phyloP scores from a whole-genome alignment of 2,113 vertebrate species.

The Mohoua ochrocephala region DNA sequence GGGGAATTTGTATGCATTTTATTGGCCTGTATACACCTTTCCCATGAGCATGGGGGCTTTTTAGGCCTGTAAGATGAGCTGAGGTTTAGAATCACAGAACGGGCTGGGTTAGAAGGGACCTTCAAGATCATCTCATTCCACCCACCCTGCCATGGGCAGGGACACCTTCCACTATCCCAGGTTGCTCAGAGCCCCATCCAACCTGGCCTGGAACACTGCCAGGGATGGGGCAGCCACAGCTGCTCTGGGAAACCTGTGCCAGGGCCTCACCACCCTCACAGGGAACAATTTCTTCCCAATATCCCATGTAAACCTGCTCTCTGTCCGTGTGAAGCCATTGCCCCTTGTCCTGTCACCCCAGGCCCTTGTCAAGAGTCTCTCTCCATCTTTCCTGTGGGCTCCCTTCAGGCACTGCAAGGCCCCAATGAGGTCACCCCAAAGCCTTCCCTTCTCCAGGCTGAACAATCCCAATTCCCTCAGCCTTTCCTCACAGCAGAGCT shows the following conservation, averaged over 20 bases:
- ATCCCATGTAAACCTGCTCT: fast-evolving
- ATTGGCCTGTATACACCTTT: not conserved
- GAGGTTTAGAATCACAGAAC: not conserved
- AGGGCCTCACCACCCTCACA: not conserved
- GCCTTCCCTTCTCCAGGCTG: not conserved
- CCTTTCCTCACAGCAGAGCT: not conserved
- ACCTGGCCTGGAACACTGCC: fast-evolving
- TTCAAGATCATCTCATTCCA: not conserved
- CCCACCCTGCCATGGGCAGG: not conserved
- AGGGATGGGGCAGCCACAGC: not conserved
- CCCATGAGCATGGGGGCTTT: not conserved
- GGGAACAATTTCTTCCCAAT: fast-evolving
- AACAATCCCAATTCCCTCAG: not conserved
- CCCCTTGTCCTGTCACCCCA: not conserved
- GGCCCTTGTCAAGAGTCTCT: not conserved
- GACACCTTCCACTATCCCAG: not conserved
- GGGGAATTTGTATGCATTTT: not conserved
- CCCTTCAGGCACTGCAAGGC: not conserved
- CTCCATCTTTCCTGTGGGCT: not conserved
- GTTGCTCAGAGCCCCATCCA: not conserved
- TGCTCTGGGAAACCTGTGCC: fast-evolving
- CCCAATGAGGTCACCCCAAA: not conserved
- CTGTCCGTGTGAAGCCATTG: not conserved
- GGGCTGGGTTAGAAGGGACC: not conserved
- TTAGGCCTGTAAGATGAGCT: not conserved